Evolutionary conservation across 2,797 vertebrate species (phyloP).

Genomic region (Acridotheres tristis): DNA sequence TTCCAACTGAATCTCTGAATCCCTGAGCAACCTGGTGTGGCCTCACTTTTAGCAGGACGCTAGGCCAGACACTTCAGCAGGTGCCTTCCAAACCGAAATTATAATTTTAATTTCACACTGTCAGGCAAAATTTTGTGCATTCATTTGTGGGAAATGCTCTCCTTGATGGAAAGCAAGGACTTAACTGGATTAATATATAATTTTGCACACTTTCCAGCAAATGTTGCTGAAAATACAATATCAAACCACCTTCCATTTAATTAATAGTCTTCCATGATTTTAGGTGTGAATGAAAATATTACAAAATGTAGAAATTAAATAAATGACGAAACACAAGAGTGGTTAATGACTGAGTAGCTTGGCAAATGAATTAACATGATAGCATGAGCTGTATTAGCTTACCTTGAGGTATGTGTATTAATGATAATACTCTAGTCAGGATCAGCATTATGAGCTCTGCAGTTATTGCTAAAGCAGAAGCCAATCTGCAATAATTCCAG

Average conservation of each 20-base stretch:
- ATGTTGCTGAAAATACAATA: slow-evolving; percentile 9
- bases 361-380: neutral
- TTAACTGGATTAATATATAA: neutral
- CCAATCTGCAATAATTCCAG: neutral
- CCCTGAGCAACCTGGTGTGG: neutral
- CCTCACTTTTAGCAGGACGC: neutral
- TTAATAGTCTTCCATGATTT: slow-evolving; percentile 18
- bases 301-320: slow-evolving; percentile 47
- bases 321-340: slow-evolving; percentile 20
- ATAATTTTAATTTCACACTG: neutral
- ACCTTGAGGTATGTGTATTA: neutral
- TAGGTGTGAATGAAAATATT: slow-evolving; percentile 51
- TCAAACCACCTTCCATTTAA: slow-evolving; percentile 20
- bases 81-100: neutral
- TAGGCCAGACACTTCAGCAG: neutral
- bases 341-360: slow-evolving; percentile 20
- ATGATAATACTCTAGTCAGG: neutral
- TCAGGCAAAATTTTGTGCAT: fast-evolving
- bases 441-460: neutral
- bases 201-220: slow-evolving; percentile 10
- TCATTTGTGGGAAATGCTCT: neutral
- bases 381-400: neutral
- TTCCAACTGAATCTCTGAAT: neutral
- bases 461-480: neutral
- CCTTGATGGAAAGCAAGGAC: neutral